phyloP scores from a whole-genome alignment of 1,140 invertebrate species.

The Anagrus nilaparvatae region DNA sequence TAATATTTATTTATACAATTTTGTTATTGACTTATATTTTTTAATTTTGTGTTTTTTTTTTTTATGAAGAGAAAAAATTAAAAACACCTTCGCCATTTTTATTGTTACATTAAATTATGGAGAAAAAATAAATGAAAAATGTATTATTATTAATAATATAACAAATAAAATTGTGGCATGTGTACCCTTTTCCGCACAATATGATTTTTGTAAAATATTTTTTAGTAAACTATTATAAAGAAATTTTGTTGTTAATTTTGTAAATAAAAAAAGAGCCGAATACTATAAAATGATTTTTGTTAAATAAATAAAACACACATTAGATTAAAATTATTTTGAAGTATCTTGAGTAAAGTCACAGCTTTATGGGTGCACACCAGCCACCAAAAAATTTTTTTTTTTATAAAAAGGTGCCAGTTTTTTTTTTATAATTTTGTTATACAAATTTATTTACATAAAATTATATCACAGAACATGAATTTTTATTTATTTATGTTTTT shows the following conservation, averaged over 20 bases:
- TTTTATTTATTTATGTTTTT: slow-evolving; percentile 1
- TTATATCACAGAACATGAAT: background rate
- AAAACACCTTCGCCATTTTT: slow-evolving; percentile 14
- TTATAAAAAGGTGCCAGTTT: slow-evolving; percentile 11
- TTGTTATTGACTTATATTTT: slow-evolving; percentile 18
- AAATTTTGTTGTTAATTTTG: slow-evolving; percentile 3
- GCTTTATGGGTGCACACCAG: slow-evolving; percentile 42
- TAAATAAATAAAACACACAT: slow-evolving; percentile 6
- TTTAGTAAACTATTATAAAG: slow-evolving; percentile 3
- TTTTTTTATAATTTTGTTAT: no score
- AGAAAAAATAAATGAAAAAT: slow-evolving; percentile 15
- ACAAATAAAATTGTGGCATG: slow-evolving; percentile 23
- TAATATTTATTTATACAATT: slow-evolving; percentile 13
- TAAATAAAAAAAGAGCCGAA: slow-evolving; percentile 7
- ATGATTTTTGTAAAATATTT: slow-evolving; percentile 29
- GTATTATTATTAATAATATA: background rate
- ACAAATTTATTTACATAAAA: slow-evolving; percentile 8
- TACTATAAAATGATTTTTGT: slow-evolving; percentile 6
- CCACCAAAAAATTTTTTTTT: slow-evolving; percentile 30
- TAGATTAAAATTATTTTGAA: slow-evolving; percentile 13
- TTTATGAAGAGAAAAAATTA: slow-evolving; percentile 8
- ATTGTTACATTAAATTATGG: slow-evolving; percentile 20
- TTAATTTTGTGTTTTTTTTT: slow-evolving; percentile 10
- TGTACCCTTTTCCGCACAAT: slow-evolving; percentile 38
- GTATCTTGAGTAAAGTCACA: slow-evolving; percentile 11